Evolutionary conservation across 2,797 vertebrate species (phyloP).

Genomic region (Cephalopachus bancanus): DNA sequence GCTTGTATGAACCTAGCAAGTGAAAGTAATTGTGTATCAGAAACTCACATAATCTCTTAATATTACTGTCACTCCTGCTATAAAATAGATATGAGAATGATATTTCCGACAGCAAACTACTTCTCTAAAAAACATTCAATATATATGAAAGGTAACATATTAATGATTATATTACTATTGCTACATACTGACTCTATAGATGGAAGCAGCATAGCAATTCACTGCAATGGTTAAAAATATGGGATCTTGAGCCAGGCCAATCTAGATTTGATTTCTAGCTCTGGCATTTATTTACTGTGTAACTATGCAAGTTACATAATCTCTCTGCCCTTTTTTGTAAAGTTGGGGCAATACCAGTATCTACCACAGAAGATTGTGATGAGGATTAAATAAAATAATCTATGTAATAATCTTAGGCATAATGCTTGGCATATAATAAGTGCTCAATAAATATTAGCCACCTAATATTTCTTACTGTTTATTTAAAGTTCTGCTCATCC

Average conservation of each 20-base stretch:
- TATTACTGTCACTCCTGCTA: background rate
- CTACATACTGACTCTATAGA: slow-evolving; percentile 19
- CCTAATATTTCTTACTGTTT: background rate
- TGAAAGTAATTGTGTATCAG: background rate
- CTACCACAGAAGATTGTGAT: background rate
- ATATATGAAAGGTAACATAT: slow-evolving; percentile 54
- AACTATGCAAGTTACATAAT: slow-evolving; percentile 7
- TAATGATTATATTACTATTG: slow-evolving; percentile 31
- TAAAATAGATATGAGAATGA: slow-evolving; percentile 42
- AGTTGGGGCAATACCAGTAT: slow-evolving; percentile 29
- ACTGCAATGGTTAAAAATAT: background rate
- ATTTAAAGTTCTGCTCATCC: slow-evolving; percentile 44
- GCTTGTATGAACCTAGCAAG: background rate
- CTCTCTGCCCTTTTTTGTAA: slow-evolving; percentile 59
- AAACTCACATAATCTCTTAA: background rate
- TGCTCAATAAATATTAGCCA: slow-evolving; percentile 21
- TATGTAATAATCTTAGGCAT: background rate
- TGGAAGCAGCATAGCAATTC: slow-evolving; percentile 13
- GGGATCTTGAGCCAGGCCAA: background rate
- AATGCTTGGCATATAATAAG: slow-evolving; percentile 24
- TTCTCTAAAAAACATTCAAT: slow-evolving; percentile 50
- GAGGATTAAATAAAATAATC: slow-evolving; percentile 60
- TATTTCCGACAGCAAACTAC: slow-evolving; percentile 39
- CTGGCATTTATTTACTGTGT: slow-evolving; percentile 33
- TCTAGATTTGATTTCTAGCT: slow-evolving; percentile 42